phyloP scores from a whole-genome alignment of 2,888 invertebrate genomes.

The Callosobruchus maculatus region DNA sequence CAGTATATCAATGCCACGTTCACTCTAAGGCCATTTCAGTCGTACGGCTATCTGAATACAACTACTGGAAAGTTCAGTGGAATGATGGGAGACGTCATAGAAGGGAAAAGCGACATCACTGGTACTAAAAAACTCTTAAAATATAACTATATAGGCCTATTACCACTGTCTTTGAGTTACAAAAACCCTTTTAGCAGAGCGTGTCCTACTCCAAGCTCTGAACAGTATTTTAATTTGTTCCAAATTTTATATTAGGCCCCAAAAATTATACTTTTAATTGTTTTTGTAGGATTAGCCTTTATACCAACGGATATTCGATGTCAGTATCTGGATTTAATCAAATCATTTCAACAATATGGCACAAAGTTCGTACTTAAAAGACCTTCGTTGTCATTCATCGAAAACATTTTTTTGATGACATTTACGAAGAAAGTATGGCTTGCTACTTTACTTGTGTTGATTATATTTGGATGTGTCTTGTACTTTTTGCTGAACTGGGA shows the following conservation, averaged over 20 bases:
- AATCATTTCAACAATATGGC: conserved; percentile 23
- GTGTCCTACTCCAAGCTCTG: no score
- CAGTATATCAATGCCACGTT: conserved; percentile 26
- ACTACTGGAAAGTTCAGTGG: conserved; percentile 26
- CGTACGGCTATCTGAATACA: conserved; percentile 28
- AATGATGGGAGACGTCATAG: conserved; percentile 21
- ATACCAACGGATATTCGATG: conserved; percentile 24
- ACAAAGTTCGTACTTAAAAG: conserved; percentile 48
- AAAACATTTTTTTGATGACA: conserved; percentile 50
- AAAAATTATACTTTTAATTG: background rate
- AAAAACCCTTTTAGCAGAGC: no score
- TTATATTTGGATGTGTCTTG: conserved; percentile 35
- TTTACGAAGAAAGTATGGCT: conserved; percentile 50
- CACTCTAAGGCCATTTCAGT: conserved; percentile 14
- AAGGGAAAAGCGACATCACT: conserved; percentile 20
- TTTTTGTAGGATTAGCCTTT: conserved; percentile 18
- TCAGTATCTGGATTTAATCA: conserved; percentile 24
- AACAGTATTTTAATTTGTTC: no score
- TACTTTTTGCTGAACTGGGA: conserved; percentile 44
- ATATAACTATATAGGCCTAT: no score
- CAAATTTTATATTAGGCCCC: no score
- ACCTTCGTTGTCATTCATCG: conserved; percentile 50
- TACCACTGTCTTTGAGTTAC: no score
- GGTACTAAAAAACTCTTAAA: conserved; percentile 7
- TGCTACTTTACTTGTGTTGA: conserved; percentile 36